Evolutionary conservation across 2,797 vertebrate species (phyloP), one percentile per base, ranked within the genome.

Genomic region (Acanthurus tractus): DNA sequence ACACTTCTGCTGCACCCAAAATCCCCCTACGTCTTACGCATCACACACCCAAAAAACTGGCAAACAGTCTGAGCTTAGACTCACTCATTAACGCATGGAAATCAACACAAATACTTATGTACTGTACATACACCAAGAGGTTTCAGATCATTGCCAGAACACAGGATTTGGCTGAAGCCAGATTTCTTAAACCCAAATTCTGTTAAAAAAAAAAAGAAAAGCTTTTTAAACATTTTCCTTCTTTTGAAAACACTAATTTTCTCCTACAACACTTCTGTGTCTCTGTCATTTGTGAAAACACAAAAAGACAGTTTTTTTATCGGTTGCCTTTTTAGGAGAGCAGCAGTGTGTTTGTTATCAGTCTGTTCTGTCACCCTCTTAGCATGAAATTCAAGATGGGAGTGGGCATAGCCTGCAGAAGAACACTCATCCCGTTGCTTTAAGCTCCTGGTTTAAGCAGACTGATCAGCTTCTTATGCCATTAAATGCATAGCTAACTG

Each of bases 141-240:
- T 25, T 48, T 76, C 5, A 73, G 45, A 77, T 20, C 44, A 10
- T 55, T 78, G 68, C 55, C 72, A 82, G 71, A 49, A 53, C 50
- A 54, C 58, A 74, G 45, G 53, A 80, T 83, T 86, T 82, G 58
- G 56, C 76, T 78, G 45, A 68, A 63, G 62, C 49, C 46, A 63
- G 46, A 76, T 69, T 79, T 61, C 46, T n/a, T 29, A 63, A 78
- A 20, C 70, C 17, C 18, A 76, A 62, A 71, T 36, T 59, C 23
- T 49, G 18, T 44, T 44, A 72, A 57, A 68, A 72, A 42, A 42
- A 42, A 13, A 13, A 42, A 34, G 3, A 34, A 34, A 34, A 34
- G 29, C 29, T 34, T 29, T 29, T 34, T 5, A 7, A 34, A 34
- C 29, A 34, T 34, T 34, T 34, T 34, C 29, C 29, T 34, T 34